Evolutionary conservation across 2,888 invertebrate genomes (phyloP).

Genomic region (Tipula lateralis): DNA sequence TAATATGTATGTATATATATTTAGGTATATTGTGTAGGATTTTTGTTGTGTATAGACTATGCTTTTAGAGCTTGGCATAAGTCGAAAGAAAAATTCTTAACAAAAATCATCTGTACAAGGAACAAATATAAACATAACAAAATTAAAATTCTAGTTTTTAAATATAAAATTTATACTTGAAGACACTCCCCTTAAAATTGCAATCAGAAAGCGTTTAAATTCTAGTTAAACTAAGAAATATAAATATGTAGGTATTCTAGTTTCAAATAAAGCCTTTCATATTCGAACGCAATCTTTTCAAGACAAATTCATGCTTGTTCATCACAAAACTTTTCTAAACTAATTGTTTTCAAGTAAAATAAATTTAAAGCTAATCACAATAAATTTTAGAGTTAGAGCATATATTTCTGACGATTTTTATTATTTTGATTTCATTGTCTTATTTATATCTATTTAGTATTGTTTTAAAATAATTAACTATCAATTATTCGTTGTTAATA

Average conservation of each 20-base stretch:
- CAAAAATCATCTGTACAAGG: background rate
- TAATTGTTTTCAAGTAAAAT: too few species aligned
- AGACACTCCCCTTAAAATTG: background rate
- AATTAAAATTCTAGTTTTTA: background rate
- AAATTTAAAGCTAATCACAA: too few species aligned
- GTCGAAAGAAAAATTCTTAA: background rate
- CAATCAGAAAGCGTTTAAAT: background rate
- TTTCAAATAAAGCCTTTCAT: background rate
- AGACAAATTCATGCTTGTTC: background rate
- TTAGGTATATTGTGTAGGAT: slow-evolving; percentile 6
- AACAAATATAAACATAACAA: background rate
- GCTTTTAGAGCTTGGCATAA: background rate
- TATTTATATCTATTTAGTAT: too few species aligned
- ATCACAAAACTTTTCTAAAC: too few species aligned
- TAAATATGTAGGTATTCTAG: background rate
- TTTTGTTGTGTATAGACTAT: background rate
- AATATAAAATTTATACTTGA: background rate
- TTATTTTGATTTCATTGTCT: too few species aligned
- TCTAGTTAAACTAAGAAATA: background rate
- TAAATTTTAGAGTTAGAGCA: too few species aligned
- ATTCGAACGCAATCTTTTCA: background rate
- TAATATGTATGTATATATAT: background rate
- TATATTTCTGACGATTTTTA: too few species aligned
- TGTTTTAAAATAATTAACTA: too few species aligned
- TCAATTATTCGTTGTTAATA: too few species aligned